Evolutionary conservation across 2,113 vertebrate genomes (phyloP), one percentile per base, ranked within the genome.

Genomic region (Menura novaehollandiae): DNA sequence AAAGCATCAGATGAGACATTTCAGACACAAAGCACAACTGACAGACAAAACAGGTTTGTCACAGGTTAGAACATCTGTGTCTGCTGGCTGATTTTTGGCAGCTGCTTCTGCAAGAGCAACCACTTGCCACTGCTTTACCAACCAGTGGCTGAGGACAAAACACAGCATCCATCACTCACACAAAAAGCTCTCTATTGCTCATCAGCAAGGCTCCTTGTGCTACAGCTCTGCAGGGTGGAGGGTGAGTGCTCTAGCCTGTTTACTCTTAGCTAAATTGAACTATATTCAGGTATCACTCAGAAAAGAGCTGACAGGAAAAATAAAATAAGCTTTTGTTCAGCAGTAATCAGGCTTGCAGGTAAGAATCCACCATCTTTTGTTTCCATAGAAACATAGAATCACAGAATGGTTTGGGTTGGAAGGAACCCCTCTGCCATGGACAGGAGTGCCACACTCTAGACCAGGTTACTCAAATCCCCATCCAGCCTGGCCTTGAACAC

Each of bases 111-210:
- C n/a, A 62, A 73, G 77, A 20, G 3, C 22, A 66, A 12, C 23
- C 11, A 8, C 39, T 85, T 66, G 32, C 41, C 1, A 10, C 64
- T 52, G 44, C 41, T 69, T 32, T 51, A 41, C 12, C 7, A 35
- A 53, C 19, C 81, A 44, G n/a, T 11, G 55, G 8, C 43, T 84
- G 63, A 80, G 64, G 58, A 60, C 17, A 84, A 92, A 93, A 37
- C 32, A 9, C 64, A 46, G 30, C 51, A 62, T 33, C 63, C 8
- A 0, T 56, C 71, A 60, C 32, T 52, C 1, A 0, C 3, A 5
- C 3, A 0, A 23, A 80, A 68, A 85, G 20, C 2, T 5, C 44
- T 51, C 9, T 19, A 0, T 21, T 5, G 3, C 7, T 58, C 51
- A 27, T 39, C 76, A 77, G 22, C 32, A 58, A 12, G 3, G 1